Conservation (phyloP, 2,888 invertebrate genomes). For the Fragum whitleyi region DNA sequence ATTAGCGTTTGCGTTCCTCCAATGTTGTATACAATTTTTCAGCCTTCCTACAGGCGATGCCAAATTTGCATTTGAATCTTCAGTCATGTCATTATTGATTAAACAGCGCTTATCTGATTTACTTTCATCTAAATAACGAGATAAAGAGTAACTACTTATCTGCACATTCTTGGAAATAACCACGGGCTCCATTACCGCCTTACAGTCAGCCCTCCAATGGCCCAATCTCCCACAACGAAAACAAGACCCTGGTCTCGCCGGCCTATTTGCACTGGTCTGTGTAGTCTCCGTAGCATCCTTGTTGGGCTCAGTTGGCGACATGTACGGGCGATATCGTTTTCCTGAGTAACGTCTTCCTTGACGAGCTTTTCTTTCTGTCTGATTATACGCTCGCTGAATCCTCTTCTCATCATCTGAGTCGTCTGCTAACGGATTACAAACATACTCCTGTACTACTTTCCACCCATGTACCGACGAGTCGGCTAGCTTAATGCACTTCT, state of each 20-base stretch:
- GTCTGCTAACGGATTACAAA: neutral
- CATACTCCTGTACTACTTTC: neutral
- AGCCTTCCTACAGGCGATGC: neutral
- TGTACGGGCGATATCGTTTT: slow-evolving; percentile 13
- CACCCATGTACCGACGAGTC: neutral
- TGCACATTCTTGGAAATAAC: neutral
- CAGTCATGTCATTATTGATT: no score
- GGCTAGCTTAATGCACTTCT: no score
- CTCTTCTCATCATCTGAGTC: slow-evolving; percentile 10
- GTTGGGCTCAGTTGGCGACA: neutral
- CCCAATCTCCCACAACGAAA: slow-evolving; percentile 17
- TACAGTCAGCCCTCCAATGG: slow-evolving; percentile 43
- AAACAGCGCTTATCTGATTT: neutral
- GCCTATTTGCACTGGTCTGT: neutral
- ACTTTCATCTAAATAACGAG: neutral
- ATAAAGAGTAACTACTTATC: slow-evolving; percentile 28
- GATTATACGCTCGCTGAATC: neutral
- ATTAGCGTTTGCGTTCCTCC: slow-evolving; percentile 17
- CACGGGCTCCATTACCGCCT: neutral
- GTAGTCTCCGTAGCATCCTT: neutral
- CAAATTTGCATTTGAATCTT: no score
- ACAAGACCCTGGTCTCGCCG: no score
- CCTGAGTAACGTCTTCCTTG: neutral
- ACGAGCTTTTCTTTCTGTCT: neutral
- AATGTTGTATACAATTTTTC: slow-evolving; percentile 14